phyloP scores from a whole-genome alignment of 2,113 vertebrate genomes.

The Stigmatopora nigra region DNA sequence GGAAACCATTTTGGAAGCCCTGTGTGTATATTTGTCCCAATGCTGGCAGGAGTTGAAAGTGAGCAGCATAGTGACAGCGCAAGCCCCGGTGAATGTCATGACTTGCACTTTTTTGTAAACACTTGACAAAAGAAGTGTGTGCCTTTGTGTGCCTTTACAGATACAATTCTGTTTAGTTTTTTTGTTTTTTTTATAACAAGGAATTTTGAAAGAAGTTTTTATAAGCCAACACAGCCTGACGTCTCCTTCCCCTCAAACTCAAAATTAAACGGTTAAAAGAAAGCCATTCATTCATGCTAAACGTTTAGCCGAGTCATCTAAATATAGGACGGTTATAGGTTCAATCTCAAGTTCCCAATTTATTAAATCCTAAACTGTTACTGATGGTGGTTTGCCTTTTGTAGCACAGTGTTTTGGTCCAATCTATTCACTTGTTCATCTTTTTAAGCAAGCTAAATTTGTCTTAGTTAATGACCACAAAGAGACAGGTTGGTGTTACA shows the following conservation, averaged over 20 bases:
- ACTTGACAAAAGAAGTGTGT: slow-evolving; percentile 4
- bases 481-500: not conserved
- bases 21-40: slow-evolving; percentile 59
- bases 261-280: not conserved
- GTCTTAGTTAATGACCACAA: slow-evolving; percentile 20
- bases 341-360: not conserved
- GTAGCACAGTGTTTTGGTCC: slow-evolving; percentile 28
- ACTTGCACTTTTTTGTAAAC: slow-evolving; percentile 61
- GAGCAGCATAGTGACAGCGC: slow-evolving; percentile 44
- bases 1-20: slow-evolving; percentile 20
- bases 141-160: not conserved
- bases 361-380: no score
- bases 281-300: not conserved
- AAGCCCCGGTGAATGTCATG: slow-evolving; percentile 69
- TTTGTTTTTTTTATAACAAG: not conserved
- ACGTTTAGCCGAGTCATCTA: not conserved
- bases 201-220: not conserved
- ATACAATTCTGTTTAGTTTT: not conserved
- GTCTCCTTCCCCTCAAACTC: not conserved
- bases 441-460: slow-evolving; percentile 16
- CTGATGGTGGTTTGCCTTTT: slow-evolving; percentile 1
- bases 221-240: not conserved
- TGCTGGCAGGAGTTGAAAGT: slow-evolving; percentile 63
- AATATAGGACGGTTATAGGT: not conserved
- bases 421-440: slow-evolving; percentile 25